Evolutionary conservation across 2,888 invertebrate genomes (phyloP).

Genomic region (Hartigia nigra): DNA sequence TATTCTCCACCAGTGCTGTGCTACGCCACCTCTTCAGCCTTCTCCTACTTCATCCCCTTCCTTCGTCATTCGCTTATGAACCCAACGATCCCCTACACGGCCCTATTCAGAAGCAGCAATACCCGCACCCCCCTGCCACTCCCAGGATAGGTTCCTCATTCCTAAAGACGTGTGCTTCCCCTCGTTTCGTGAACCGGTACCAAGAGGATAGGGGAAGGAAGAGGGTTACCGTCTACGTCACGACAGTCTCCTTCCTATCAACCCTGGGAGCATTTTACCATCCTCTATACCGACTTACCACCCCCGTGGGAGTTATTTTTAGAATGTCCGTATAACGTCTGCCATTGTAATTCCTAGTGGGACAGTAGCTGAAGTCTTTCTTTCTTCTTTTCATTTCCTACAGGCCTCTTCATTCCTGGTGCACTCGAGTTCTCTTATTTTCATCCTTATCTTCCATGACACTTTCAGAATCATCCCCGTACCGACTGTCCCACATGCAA

Average conservation of each 20-base stretch:
- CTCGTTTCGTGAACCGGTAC: not conserved
- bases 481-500: not conserved
- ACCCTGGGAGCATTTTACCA: too few species aligned
- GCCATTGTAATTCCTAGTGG: not conserved
- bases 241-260: not conserved
- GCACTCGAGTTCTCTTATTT: not conserved
- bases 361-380: not conserved
- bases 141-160: not conserved
- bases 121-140: not conserved
- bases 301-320: not conserved
- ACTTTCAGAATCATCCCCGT: not conserved
- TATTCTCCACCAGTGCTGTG: not conserved
- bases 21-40: conserved; percentile 10
- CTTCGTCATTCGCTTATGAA: conserved; percentile 24
- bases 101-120: not conserved
- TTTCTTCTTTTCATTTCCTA: not conserved
- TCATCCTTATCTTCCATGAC: not conserved
- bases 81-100: conserved; percentile 22
- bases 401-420: not conserved
- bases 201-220: not conserved
- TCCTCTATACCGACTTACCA: not conserved
- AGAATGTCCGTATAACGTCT: not conserved
- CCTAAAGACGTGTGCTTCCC: not conserved
- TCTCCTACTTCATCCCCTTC: conserved; percentile 12
- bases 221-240: not conserved